These are phyloP conservation scores for Albula glossodonta DNA, from an alignment of 2,113 vertebrate genomes.

Conservation along the genomic window DNA sequence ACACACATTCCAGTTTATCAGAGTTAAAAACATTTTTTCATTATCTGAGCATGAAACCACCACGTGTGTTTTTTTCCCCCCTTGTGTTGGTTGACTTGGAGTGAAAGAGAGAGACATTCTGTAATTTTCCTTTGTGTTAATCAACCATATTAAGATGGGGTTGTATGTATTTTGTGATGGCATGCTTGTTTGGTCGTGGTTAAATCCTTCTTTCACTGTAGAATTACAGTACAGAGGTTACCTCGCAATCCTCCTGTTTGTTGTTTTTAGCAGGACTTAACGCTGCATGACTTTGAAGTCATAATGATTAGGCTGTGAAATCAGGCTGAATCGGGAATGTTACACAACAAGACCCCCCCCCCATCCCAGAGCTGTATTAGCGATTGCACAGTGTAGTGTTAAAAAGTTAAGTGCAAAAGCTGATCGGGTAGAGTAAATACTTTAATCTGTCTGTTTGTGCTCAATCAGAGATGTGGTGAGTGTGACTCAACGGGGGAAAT, in stretches of 20 bases:
- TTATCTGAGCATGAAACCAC: too few species aligned
- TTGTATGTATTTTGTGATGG: too few species aligned
- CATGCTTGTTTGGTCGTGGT: too few species aligned
- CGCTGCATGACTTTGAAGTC: not conserved
- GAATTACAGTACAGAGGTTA: not conserved
- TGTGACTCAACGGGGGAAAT: not conserved
- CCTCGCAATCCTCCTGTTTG: not conserved
- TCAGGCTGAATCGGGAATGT: not conserved
- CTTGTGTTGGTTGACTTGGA: too few species aligned
- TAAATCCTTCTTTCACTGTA: not conserved
- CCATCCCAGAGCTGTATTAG: not conserved
- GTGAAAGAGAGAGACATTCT: too few species aligned
- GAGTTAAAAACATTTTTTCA: too few species aligned
- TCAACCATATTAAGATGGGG: too few species aligned
- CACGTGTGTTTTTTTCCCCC: too few species aligned
- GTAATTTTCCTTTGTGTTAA: too few species aligned
- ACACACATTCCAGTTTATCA: too few species aligned
- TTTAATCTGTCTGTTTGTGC: slow-evolving; percentile 12
- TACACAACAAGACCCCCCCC: not conserved
- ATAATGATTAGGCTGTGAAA: not conserved
- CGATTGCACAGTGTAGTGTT: not conserved
- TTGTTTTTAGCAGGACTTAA: slow-evolving; percentile 11
- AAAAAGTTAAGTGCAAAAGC: not conserved
- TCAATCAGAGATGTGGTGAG: not conserved
- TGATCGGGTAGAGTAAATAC: slow-evolving; percentile 1